Evolutionary conservation across 2,888 invertebrate genomes (phyloP), one percentile per base, ranked within the genome.

Genomic region (Hedychridium roseum): DNA sequence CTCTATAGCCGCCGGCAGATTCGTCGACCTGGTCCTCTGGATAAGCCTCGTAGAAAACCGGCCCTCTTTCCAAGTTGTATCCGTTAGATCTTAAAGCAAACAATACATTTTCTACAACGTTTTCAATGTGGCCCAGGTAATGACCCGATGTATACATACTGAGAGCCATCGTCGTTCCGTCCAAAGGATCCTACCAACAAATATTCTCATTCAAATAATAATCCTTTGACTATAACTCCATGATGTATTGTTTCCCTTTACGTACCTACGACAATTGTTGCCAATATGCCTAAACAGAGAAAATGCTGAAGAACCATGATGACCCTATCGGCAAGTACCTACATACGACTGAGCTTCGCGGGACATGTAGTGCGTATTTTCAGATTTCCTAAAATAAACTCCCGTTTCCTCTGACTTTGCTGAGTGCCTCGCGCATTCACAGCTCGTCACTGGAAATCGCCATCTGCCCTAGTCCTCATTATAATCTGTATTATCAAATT

Each of bases 1-100:
- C 47, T 15, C 32, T 16, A 12, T 12, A 45, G 9, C 17, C 23
- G 9, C 39, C 30, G 32, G 38, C 12, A 23, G 46, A 31, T 34
- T 20, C 27, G 28, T 35, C 38, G 20, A 9, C 14, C 18, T n/a
- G 15, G 15, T n/a, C 37, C 9, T 68, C 66, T 2, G 74, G 71
- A 37, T 74, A 74, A 0, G 72, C 73, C 37, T 74, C 71, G 40
- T 74, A 74, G 17, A 72, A 50, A 1, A 74, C 70, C 0, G 74
- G 74, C 2, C 71, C 66, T 15, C 57, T 60, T 26, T 61, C 58
- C 5, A 71, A 54, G 34, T 72, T 58, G 39, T 70, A 71, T 37
- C 64, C 57, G 7, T 57, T 55, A 43, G 61, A 60, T 11, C 69
- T 70, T 20, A 12, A 16, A 2, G 30, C 20, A 12, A 23, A 51